Evolutionary conservation across 2,113 vertebrate species (phyloP), one percentile per base, ranked within the genome.

Genomic region (Gymnogyps californianus): DNA sequence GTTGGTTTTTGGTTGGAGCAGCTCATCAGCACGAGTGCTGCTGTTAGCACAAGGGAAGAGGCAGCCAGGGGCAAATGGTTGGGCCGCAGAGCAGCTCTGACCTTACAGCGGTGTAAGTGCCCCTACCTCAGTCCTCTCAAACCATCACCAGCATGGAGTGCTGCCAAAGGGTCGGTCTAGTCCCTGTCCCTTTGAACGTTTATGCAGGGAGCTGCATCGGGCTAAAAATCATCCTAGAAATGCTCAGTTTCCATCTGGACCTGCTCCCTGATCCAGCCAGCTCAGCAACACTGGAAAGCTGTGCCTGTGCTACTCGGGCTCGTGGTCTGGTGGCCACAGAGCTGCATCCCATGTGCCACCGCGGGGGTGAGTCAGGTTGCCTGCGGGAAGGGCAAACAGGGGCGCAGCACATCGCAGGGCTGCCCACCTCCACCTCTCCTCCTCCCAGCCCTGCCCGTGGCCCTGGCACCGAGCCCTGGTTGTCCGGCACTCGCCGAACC

Each of bases 371-470:
- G 54, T 55, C 58, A 83, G 11, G 25, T 2, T 55, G 57, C 47
- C 72, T 16, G 0, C 8, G 34, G 26, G 40, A 74, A 91, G 36
- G 40, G 29, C 20, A 75, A 83, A 61, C 29, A 71, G 40, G 54
- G n/a, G 36, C 0, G 6, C 40, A 94, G 87, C 46, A 85, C 34
- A 29, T 49, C 2, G 4, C 47, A 66, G 38, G 24, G 38, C 66
- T 31, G 7, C 20, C 22, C 3, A 3, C n/a, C 67, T 54, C 76
- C 0, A 0, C 54, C 38, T 87, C 59, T 25, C 49, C 38, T 54
- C 31, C 65, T 61, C n/a, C 84, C 6, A 1, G 21, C 40, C 40
- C 78, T 74, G 70, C 40, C 52, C 2, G 0, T 26, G n/a, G 78
- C 58, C n/a, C 83, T 79, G 70, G 75, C 65, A 67, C 51, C 1